These are phyloP conservation scores for Cephus rjabovi DNA, from an alignment of 2,888 invertebrate species.

Conservation along the genomic window DNA sequence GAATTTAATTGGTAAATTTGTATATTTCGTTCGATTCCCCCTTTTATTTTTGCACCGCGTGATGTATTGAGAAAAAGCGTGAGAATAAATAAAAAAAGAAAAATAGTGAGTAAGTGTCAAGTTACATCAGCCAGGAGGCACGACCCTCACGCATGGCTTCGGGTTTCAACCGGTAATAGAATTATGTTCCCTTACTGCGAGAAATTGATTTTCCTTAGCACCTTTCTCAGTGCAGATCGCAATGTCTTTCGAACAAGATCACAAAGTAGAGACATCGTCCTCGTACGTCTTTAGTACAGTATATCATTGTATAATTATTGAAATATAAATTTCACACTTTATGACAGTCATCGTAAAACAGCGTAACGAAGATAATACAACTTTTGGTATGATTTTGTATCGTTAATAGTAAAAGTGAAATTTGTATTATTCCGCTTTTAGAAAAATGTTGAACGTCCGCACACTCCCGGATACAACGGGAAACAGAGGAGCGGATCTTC, in stretches of 20 bases:
- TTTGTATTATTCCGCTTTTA: background rate
- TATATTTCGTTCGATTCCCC: background rate
- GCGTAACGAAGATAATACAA: background rate
- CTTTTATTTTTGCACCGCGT: background rate
- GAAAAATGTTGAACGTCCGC: background rate
- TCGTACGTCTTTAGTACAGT: constrained; percentile 23
- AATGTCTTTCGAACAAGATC: constrained; percentile 37
- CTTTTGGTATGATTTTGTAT: background rate
- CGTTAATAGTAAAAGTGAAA: background rate
- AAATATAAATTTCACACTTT: background rate
- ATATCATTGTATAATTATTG: background rate
- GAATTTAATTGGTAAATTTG: background rate
- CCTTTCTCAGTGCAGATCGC: constrained; percentile 32
- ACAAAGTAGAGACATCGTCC: constrained; percentile 19
- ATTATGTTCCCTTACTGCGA: constrained; percentile 46
- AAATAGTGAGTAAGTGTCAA: background rate
- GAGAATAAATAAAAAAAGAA: background rate
- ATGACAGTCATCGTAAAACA: background rate
- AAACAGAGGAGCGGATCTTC: constrained; percentile 24
- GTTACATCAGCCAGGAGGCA: background rate
- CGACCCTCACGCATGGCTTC: constrained; percentile 45
- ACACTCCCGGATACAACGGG: background rate
- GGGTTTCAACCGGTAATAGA: constrained; percentile 62
- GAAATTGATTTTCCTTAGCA: constrained; percentile 46
- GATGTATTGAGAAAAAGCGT: background rate